Conservation (phyloP, 2,888 invertebrate species). For the Heterodera filipjevi region DNA sequence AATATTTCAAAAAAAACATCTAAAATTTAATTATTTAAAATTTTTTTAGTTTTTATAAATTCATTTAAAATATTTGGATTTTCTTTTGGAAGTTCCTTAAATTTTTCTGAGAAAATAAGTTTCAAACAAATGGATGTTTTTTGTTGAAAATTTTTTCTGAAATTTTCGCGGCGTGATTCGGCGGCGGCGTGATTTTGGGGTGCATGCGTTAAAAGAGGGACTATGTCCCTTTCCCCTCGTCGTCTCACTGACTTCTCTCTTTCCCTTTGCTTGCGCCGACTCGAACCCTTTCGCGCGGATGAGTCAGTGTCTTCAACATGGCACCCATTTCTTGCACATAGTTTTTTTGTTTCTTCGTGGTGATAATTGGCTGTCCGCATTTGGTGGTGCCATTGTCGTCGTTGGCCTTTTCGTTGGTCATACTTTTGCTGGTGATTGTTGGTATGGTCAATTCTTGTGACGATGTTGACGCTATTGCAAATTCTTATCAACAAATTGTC, state of each 20-base stretch:
- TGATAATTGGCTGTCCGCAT: background rate
- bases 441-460: background rate
- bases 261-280: background rate
- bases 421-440: background rate
- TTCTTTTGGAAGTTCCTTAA: too few species aligned
- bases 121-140: too few species aligned
- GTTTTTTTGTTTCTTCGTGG: background rate
- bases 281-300: background rate
- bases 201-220: too few species aligned
- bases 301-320: background rate
- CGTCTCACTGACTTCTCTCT: background rate
- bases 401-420: background rate
- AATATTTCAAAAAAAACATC: too few species aligned
- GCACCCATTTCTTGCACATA: background rate
- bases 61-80: too few species aligned
- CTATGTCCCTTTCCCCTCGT: background rate
- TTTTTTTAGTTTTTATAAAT: too few species aligned
- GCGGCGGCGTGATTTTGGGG: too few species aligned
- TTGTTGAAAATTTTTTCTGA: too few species aligned
- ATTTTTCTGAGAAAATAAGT: too few species aligned
- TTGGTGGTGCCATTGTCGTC: background rate
- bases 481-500: too few species aligned
- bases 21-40: too few species aligned
- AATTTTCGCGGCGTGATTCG: too few species aligned
- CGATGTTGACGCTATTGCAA: background rate